Base-by-base conservation (phyloP, 2,797 vertebrate species). In the Alcedo quadribrachys region DNA sequence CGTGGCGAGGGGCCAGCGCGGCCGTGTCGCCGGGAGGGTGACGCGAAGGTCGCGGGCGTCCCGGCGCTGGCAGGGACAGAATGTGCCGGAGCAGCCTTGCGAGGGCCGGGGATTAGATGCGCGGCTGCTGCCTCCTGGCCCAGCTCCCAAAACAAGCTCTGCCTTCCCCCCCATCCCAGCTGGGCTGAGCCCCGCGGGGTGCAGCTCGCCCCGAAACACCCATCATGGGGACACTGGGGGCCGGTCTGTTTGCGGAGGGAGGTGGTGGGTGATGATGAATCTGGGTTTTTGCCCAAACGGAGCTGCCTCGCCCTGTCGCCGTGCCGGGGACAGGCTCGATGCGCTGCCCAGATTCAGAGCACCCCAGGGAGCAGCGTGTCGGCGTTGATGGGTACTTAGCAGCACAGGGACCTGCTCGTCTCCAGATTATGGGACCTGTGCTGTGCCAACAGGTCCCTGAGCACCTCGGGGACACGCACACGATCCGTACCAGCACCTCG, bases 11-110 rank as follows among this genome's bases (percentile, higher is more conserved):
- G 32, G 8, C 28, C 82, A 35, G 50, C 33, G 1, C 3, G 5
- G 60, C 74, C 13, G 5, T 54, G 74, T 50, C 3, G 1, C 1
- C 0, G 42, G 53, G 75, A 17, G 45, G 61, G 80, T 80, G 91
- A 85, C 4, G 3, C 5, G 33, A 57, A 37, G 43, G 81, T 40
- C 3, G 30, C 5, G 42, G 83, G 71, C 4, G 3, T 25, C 53
- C 46, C 25, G 13, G 76, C 3, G 1, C 87, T 80, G 91, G 33
- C 78, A 61, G 81, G 95, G 93, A 96, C 95, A 94, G 93, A 93
- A 94, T 95, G 94, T 95, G 93, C 88, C 67, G 51, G 50, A 5
- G 5, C 60, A 32, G 89, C 87, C 70, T 25, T 12, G 78, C 30
- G 5, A 85, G 70, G 63, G 78, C 61, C 4, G 4, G 57, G 62